A percentile compares a stretch with the other conserved stretches of the same genome.
phyloP scores from a whole-genome alignment of 2,113 vertebrate genomes.

The Aramus guarauna region DNA sequence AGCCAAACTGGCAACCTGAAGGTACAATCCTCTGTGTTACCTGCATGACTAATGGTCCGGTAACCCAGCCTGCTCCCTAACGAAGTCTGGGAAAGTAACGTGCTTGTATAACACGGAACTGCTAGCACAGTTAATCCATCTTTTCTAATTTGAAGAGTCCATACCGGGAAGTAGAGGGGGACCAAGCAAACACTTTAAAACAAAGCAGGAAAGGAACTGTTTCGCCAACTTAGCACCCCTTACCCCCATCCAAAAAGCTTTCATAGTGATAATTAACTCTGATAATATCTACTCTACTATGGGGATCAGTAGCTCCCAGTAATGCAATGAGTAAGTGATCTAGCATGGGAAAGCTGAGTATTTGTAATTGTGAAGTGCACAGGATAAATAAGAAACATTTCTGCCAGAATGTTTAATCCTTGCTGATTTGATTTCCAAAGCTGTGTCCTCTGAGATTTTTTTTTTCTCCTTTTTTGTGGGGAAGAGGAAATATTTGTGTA shows the following conservation, averaged over 20 bases:
- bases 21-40: not conserved
- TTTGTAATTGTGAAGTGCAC: not conserved
- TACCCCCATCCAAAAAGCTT: not conserved
- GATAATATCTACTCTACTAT: not conserved
- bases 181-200: not conserved
- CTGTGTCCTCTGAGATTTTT: not conserved
- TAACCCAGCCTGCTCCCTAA: not conserved
- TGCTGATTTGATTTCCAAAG: not conserved
- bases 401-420: not conserved
- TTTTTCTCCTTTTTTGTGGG: not conserved
- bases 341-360: not conserved
- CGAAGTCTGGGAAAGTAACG: not conserved
- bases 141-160: not conserved
- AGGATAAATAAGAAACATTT: not conserved
- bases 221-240: not conserved
- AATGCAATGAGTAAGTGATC: not conserved
- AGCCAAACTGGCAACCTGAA: not conserved
- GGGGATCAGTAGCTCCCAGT: not conserved
- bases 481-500: slow-evolving; percentile 6
- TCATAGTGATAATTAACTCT: not conserved
- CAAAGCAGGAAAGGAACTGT: not conserved
- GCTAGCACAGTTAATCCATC: not conserved
- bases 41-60: not conserved
- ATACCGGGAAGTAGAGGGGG: not conserved
- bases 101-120: not conserved